Evolutionary conservation across 2,797 vertebrate species (phyloP).

Genomic region (Xenentodon cancila): DNA sequence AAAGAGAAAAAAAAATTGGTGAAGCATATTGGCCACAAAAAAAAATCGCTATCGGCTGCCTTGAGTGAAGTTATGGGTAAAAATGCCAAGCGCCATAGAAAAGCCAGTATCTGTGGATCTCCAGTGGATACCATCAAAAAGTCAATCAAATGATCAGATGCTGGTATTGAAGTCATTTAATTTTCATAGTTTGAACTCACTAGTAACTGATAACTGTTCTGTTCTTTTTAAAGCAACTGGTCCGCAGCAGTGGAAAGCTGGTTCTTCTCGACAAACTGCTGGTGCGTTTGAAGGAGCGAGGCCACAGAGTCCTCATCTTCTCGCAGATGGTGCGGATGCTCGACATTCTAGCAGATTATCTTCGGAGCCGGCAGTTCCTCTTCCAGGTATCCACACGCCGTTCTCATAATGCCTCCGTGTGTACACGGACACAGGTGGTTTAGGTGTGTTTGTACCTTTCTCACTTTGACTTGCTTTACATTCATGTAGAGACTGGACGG

Average conservation of each 20-base stretch:
- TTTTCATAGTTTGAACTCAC: background rate
- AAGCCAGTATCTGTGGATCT: no score
- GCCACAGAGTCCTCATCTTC: constrained; percentile 97
- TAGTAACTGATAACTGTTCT: background rate
- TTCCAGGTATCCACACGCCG: constrained; percentile 86
- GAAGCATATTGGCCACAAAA: no score
- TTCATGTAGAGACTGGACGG: constrained; percentile 91
- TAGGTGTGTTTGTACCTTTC: background rate
- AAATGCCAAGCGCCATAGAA: no score
- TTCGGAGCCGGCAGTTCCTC: constrained; percentile 93
- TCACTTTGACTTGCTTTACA: background rate
- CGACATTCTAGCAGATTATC: constrained; percentile 97
- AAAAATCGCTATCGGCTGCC: no score
- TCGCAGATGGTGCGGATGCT: constrained; percentile 99
- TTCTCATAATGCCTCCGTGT: background rate
- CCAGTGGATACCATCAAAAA: no score
- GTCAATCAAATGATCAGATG: no score
- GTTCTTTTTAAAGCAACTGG: constrained; percentile 85
- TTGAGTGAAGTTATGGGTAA: no score
- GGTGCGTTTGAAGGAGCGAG: constrained; percentile 93
- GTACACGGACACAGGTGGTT: no score
- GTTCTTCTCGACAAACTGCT: constrained; percentile 97
- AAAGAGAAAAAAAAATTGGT: no score
- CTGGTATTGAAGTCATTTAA: no score
- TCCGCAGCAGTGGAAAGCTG: constrained; percentile 96